Percentiles rank a stretch among this genome's conserved stretches.
Evolutionary conservation across 2,797 vertebrate genomes (phyloP).

Genomic region (Oreochromis mossambicus): DNA sequence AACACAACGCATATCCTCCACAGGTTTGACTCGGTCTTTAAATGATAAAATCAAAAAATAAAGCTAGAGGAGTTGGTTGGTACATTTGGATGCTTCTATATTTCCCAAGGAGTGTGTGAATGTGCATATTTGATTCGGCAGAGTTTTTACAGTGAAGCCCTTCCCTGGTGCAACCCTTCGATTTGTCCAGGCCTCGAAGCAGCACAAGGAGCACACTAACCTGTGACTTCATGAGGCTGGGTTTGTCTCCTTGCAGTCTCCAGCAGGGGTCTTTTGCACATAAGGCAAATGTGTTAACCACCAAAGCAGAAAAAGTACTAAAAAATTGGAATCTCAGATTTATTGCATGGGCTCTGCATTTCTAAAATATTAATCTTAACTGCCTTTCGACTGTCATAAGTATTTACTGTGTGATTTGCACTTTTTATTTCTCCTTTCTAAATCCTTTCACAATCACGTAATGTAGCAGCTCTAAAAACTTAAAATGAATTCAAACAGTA

Average conservation of each 20-base stretch:
- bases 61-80: not conserved
- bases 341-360: not conserved
- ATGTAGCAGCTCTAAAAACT: rapidly evolving
- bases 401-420: not conserved
- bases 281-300: not conserved
- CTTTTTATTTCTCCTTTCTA: not conserved
- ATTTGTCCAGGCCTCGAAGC: not conserved
- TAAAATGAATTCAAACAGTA: not conserved
- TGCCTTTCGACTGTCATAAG: not conserved
- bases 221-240: not conserved
- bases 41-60: not conserved
- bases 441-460: not conserved
- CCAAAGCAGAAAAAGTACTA: not conserved
- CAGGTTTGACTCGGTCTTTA: not conserved
- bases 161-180: rapidly evolving
- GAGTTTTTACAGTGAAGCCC: not conserved
- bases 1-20: not conserved
- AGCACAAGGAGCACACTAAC: not conserved
- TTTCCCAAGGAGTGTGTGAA: not conserved
- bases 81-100: not conserved
- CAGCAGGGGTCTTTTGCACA: not conserved
- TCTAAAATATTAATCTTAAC: not conserved
- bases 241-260: not conserved
- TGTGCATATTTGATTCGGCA: not conserved
- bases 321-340: not conserved